Base-by-base conservation (phyloP, 2,113 vertebrate species). In the Scopus umbretta region DNA sequence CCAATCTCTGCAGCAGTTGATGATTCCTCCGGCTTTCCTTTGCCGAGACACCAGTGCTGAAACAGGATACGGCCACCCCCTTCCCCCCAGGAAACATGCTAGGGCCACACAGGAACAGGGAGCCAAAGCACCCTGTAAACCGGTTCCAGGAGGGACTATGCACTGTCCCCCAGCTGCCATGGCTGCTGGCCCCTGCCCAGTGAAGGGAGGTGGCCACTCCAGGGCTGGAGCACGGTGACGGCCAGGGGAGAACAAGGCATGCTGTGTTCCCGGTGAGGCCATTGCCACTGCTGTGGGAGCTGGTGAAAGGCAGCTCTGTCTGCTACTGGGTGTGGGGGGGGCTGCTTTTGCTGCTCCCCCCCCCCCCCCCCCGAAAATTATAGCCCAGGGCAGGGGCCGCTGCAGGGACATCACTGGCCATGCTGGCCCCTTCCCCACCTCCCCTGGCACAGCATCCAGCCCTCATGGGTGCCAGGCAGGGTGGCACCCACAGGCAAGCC, bases 251-350 rank as follows among this genome's bases (percentile, higher is more conserved):
- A 96, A 97, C 96, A 97, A 97, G 92, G 95, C 86, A 0, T 1
- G 5, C 94, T 93, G 95, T 97, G 94, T 97, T 97, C 87, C 84
- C 7, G 10, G 66, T 15, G 0, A 67, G 87, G 75, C 80, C 43
- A 11, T 16, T 6, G 81, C 87, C 12, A 9, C 93, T 26, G 79
- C 82, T 7, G 9, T 53, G 62, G 93, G 88, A 88, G 86, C 82
- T 79, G 43, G 17, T 96, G 88, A 97, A 97, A 94, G 92, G 79
- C 90, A 0, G 66, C 92, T 95, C 95, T 97, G 96, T 97, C 75
- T 21, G 2, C 59, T 42, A 56, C 18, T 1, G 2, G 43, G 25
- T 17, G 30, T 9, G 34, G 7, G 4, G 5, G 43, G 10, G 34
- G 34, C 19, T 71, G 52, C 74, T 85, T 66, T 34, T 11, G 29